phyloP scores from a whole-genome alignment of 2,113 vertebrate species.

The Seriola dumerili region DNA sequence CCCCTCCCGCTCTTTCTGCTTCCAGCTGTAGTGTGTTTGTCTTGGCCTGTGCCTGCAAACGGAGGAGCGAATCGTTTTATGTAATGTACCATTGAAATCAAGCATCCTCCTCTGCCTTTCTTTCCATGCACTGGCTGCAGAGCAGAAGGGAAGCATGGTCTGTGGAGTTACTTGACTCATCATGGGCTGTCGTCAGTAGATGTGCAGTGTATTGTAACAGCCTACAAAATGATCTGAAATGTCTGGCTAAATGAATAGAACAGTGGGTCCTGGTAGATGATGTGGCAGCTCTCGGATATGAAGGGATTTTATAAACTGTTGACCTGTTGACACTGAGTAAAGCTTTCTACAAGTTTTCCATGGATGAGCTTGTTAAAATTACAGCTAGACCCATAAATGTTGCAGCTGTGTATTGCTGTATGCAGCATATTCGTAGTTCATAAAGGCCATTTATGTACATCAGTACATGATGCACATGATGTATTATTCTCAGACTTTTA shows the following conservation, averaged over 20 bases:
- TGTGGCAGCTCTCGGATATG: background rate
- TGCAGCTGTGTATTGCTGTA: background rate
- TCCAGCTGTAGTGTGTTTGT: slow-evolving; percentile 79
- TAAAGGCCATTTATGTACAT: background rate
- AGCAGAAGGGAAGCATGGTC: slow-evolving; percentile 21
- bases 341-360: background rate
- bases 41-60: slow-evolving; percentile 67
- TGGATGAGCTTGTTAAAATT: background rate
- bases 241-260: background rate
- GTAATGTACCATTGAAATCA: slow-evolving; percentile 59
- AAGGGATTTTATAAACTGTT: background rate
- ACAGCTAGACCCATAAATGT: background rate
- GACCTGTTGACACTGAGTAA: background rate
- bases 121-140: slow-evolving; percentile 37
- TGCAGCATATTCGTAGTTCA: background rate
- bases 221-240: background rate
- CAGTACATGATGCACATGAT: background rate
- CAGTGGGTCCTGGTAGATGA: background rate
- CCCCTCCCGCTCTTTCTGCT: slow-evolving; percentile 42
- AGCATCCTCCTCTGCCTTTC: slow-evolving; percentile 24
- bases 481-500: background rate
- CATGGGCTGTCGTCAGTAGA: slow-evolving; percentile 13
- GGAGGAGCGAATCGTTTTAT: slow-evolving; percentile 73
- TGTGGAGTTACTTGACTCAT: slow-evolving; percentile 12
- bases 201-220: slow-evolving; percentile 3